Evolutionary conservation across 2,113 vertebrate species (phyloP).

Genomic region (Perca fluviatilis): DNA sequence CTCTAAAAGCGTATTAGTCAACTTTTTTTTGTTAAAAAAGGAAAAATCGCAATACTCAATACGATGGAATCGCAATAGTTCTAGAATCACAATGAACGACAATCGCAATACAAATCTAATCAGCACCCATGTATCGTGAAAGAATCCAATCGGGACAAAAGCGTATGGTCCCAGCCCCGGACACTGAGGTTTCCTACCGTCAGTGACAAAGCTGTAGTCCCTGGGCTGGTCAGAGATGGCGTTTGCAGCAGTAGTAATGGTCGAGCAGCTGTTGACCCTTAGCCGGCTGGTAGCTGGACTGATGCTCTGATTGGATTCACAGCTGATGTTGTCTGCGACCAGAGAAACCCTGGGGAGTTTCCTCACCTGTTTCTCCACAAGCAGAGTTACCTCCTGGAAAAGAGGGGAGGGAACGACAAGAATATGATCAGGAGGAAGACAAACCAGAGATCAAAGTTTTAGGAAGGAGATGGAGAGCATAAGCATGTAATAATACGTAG

Average conservation of each 20-base stretch:
- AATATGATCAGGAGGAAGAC: neutral
- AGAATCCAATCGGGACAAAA: no score
- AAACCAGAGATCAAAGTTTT: neutral
- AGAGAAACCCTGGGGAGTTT: constrained; percentile 51
- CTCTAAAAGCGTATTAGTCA: no score
- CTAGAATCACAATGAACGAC: no score
- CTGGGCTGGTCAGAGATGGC: constrained; percentile 64
- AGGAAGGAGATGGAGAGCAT: neutral
- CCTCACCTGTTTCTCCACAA: constrained; percentile 83
- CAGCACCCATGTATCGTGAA: no score
- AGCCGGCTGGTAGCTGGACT: constrained; percentile 38
- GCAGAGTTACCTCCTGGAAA: constrained; percentile 85
- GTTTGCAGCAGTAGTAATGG: constrained; percentile 78
- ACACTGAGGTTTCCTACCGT: constrained; percentile 79
- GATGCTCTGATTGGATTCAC: constrained; percentile 31
- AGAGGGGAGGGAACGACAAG: neutral
- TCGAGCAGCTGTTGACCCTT: constrained; percentile 67
- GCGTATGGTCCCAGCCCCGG: no score
- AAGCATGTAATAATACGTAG: no score
- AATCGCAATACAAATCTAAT: no score
- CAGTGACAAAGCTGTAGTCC: constrained; percentile 86
- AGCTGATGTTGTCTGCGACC: constrained; percentile 53
- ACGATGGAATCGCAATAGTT: no score
- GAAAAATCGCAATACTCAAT: no score
- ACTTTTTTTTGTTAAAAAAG: no score